A percentile compares a stretch with the other conserved stretches of the same genome.
phyloP scores from a whole-genome alignment of 1,140 invertebrate genomes.

The Heliconius hermathena region DNA sequence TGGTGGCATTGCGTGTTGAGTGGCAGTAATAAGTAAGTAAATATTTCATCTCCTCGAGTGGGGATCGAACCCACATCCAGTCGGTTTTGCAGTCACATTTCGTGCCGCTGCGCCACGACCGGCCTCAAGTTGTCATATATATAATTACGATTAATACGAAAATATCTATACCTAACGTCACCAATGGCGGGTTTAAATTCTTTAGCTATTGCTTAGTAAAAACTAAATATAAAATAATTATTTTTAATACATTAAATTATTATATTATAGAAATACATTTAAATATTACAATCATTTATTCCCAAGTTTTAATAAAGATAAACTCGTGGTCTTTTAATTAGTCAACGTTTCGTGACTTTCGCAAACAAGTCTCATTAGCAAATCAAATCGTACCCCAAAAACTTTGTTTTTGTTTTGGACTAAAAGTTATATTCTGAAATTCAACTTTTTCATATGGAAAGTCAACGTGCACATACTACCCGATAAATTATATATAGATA shows the following conservation, averaged over 20 bases:
- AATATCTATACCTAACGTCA: too few relatives aligned
- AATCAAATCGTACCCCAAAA: conserved; percentile 23
- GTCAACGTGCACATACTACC: background rate
- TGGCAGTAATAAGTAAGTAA: too few relatives aligned
- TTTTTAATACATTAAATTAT: background rate
- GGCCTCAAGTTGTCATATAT: too few relatives aligned
- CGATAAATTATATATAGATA: background rate
- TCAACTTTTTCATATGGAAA: background rate
- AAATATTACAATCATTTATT: background rate
- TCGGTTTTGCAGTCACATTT: too few relatives aligned
- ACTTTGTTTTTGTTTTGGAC: conserved; percentile 14
- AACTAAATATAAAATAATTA: background rate
- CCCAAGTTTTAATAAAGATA: conserved; percentile 6
- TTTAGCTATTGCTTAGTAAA: background rate
- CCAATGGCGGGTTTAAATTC: too few relatives aligned
- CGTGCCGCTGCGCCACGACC: too few relatives aligned
- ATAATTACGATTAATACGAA: too few relatives aligned
- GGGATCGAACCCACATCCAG: too few relatives aligned
- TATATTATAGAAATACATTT: background rate
- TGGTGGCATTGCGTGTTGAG: too few relatives aligned
- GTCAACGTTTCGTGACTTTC: conserved; percentile 17
- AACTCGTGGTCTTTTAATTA: conserved; percentile 24
- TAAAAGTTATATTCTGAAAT: conserved; percentile 1
- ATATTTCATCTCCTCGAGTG: too few relatives aligned
- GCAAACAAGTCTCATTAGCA: conserved; percentile 28